Evolutionary conservation across 1,140 invertebrate species (phyloP).

Genomic region (Dreissena rostriformis): DNA sequence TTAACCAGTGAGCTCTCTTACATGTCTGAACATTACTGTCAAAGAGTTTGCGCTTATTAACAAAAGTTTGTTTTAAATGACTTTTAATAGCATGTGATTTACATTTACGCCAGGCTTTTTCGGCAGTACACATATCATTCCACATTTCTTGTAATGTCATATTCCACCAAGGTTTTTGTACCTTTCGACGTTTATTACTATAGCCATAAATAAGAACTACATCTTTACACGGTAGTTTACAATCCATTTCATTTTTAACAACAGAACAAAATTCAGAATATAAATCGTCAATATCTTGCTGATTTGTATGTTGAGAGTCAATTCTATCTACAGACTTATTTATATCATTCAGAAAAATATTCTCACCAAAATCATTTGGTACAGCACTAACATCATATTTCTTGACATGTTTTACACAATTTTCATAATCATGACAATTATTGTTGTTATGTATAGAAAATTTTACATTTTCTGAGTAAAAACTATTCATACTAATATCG

Average conservation of each 20-base stretch:
- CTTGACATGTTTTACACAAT: neutral
- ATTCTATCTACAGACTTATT: neutral
- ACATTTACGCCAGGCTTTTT: neutral
- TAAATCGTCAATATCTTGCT: too few relatives aligned
- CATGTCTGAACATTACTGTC: neutral
- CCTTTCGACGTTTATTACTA: too few relatives aligned
- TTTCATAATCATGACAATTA: neutral
- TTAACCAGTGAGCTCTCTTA: neutral
- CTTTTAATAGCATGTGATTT: too few relatives aligned
- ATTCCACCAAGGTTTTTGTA: conserved; percentile 29
- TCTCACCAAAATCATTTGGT: neutral
- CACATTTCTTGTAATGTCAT: conserved; percentile 1
- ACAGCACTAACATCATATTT: conserved; percentile 6
- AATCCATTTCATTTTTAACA: conserved; percentile 8
- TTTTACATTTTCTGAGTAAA: neutral
- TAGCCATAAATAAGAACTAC: neutral
- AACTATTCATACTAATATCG: neutral
- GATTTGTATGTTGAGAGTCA: neutral
- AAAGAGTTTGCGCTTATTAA: neutral
- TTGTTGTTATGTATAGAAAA: neutral
- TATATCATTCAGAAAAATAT: neutral
- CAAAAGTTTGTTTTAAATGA: too few relatives aligned
- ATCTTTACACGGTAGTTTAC: neutral
- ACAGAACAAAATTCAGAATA: conserved; percentile 13
- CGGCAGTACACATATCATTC: conserved; percentile 15